Base-by-base conservation (phyloP, 2,888 invertebrate genomes). In the Melieria picta region DNA sequence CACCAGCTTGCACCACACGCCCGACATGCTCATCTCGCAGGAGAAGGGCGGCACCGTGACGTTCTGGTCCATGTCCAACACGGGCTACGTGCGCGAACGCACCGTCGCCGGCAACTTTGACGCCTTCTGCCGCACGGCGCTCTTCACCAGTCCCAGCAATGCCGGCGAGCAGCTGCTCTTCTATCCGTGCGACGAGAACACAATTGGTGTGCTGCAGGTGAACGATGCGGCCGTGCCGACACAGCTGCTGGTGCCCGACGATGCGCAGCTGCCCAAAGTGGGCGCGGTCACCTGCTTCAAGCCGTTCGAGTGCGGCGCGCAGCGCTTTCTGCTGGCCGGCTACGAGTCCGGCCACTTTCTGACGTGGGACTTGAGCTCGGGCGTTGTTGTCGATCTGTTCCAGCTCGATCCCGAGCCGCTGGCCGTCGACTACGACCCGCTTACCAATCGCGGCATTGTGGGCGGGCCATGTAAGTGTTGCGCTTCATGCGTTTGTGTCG, bases 271-370 rank as follows among this genome's bases (percentile, higher is more conserved):
- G 71, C 75, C 81, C 71, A 86, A 87, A 71, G 78, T 90, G 16
- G 91, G 92, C 7, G 87, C 88, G 73, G 83, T 91, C 3, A 90
- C 90, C 88, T 89, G 89, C 69, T 81, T 91, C n/a, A 90, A 90
- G 77, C 84, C 87, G 45, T 84, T 90, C 10, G 83, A 83, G 66
- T 79, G 80, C 9, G 81, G 79, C 50, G 86, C 85, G 10, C 89
- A 90, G 75, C 88, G 87, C 4, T 90, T 89, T 80, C 81, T 94
- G 42, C 85, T 94, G 65, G 91, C 90, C 11, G 92, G 92, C 58
- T 94, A 93, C 77, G 94, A 94, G 84, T 90, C 91, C 42, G 94
- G 94, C 1, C 90, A 91, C 83, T 88, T 94, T 65, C 86, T 91
- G 11, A 86, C 93, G 30, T 94, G 93, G 92, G 92, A 93, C 86